A percentile compares a stretch with the other conserved stretches of the same genome.
Evolutionary conservation across 2,888 invertebrate species (phyloP).

Genomic region (Dryobotodes eremita): DNA sequence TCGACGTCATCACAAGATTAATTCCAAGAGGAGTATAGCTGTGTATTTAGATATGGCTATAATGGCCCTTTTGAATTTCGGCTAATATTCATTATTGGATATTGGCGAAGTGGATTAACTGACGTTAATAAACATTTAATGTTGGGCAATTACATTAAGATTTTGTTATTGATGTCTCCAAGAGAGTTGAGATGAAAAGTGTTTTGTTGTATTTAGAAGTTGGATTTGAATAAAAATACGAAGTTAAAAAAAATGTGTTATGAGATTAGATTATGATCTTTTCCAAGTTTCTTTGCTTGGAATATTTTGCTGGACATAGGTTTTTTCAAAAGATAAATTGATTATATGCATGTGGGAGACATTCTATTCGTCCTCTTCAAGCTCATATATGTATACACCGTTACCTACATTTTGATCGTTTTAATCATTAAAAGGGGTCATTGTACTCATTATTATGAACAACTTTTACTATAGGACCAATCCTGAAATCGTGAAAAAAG

Average conservation of each 20-base stretch:
- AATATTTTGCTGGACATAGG: neutral
- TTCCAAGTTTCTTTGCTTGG: neutral
- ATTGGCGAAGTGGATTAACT: slow-evolving; percentile 62
- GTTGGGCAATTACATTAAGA: slow-evolving; percentile 49
- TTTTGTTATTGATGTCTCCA: slow-evolving; percentile 40
- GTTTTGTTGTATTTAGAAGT: slow-evolving; percentile 21
- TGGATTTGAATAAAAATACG: neutral
- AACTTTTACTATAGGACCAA: no score
- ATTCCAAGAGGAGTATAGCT: slow-evolving; percentile 63
- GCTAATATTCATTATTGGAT: slow-evolving; percentile 65
- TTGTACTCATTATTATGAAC: no score
- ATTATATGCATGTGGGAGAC: no score
- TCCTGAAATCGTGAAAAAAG: no score
- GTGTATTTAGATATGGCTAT: slow-evolving; percentile 63
- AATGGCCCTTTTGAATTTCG: slow-evolving; percentile 66
- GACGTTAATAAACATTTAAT: slow-evolving; percentile 56
- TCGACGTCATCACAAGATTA: slow-evolving; percentile 75
- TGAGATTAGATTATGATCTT: neutral
- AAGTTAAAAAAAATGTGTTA: neutral
- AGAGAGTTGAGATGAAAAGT: slow-evolving; percentile 11
- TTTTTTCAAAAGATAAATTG: neutral
- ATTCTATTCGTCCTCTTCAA: no score
- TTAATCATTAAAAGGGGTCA: no score
- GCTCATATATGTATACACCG: no score
- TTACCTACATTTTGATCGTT: no score